Base-by-base conservation (phyloP, 2,113 vertebrate genomes). In the Melanocharis versteri region DNA sequence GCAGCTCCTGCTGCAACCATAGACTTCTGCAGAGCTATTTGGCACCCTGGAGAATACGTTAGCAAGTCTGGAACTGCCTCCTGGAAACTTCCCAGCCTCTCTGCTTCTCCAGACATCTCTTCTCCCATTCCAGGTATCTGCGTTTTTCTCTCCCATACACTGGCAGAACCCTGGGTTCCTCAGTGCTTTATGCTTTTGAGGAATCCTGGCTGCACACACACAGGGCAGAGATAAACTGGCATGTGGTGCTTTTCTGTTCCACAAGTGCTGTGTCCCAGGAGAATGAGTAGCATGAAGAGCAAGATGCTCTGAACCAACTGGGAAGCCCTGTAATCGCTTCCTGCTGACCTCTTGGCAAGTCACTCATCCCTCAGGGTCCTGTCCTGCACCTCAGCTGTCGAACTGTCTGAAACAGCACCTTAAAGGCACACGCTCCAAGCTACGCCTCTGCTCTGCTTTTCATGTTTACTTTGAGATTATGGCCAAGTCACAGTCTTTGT, bases 31-130 rank as follows among this genome's bases (percentile, higher is more conserved):
- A 95, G 66, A 91, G 90, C 69, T 88, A 84, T 94, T 97, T 97
- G 95, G 95, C 95, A 95, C 76, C n/a, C 31, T 45, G 64, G 30
- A 85, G 56, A 89, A 92, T 33, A 93, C 0, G 3, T 77, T 70
- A 87, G 89, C 97, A 97, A 96, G 96, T 78, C 94, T 88, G 71
- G 90, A 95, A 65, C 70, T 97, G 93, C 83, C 95, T 95, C 84
- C 88, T 97, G 96, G 97, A 96, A 97, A 75, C 57, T 62, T 96
- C 96, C 96, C 96, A 97, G 94, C 40, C 60, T 62, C 66, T 61
- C 44, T 66, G 70, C 77, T 69, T 53, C 87, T 69, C 53, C 87
- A 95, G 84, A 83, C 60, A 75, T 15, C 14, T 62, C 83, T 89
- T 83, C 77, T 87, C 37, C 50, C n/a, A 65, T 65, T 76, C 48